These are phyloP conservation scores for Automeris io DNA, from an alignment of 2,888 invertebrate genomes.

Conservation along the genomic window DNA sequence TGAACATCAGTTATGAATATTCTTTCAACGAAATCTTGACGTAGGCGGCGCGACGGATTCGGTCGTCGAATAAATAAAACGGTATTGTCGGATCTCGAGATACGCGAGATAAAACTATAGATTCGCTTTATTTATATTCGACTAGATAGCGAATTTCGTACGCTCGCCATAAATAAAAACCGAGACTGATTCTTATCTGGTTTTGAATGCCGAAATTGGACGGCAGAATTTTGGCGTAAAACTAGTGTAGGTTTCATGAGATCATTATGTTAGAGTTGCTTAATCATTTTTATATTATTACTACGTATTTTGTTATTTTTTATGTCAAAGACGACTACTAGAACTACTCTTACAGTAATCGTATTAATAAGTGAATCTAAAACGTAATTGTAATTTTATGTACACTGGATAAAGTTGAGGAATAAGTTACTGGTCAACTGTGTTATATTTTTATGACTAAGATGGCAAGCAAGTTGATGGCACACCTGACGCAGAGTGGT, in stretches of 20 bases:
- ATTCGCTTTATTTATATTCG: conserved; percentile 46
- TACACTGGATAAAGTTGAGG: too few relatives aligned
- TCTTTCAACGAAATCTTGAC: conserved; percentile 11
- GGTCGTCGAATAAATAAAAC: conserved; percentile 40
- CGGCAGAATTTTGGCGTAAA: conserved; percentile 19
- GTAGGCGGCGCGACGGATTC: conserved; percentile 27
- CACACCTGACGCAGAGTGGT: too few relatives aligned
- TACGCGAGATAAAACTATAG: conserved; percentile 44
- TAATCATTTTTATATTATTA: not conserved
- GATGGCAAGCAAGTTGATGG: too few relatives aligned
- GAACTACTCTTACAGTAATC: too few relatives aligned
- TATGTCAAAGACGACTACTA: too few relatives aligned
- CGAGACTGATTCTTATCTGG: conserved; percentile 42
- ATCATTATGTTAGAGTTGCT: conserved; percentile 20
- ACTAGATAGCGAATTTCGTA: conserved; percentile 48
- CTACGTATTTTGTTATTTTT: not conserved
- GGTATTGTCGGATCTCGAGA: conserved; percentile 39
- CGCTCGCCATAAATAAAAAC: conserved; percentile 51
- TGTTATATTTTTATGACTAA: too few relatives aligned
- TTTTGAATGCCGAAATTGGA: conserved; percentile 38
- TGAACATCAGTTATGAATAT: not conserved
- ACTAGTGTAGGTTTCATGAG: conserved; percentile 29
- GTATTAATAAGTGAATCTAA: too few relatives aligned
- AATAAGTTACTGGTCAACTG: too few relatives aligned
- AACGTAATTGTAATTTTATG: too few relatives aligned